Conservation (phyloP, 1,140 invertebrate species). For the Vanessa atalanta region DNA sequence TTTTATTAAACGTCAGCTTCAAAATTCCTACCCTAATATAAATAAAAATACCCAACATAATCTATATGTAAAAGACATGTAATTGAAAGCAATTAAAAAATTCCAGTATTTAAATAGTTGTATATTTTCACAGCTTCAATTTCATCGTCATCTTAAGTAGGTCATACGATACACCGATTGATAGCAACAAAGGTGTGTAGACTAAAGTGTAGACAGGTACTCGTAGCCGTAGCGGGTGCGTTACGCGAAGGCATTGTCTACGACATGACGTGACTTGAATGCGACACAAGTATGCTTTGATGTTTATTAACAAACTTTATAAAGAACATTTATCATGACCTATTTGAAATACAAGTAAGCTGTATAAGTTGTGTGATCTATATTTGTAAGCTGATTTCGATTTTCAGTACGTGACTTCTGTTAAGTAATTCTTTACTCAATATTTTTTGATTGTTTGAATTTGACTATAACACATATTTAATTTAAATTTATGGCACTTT, state of each 20-base stretch:
- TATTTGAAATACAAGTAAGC: not conserved
- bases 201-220: not conserved
- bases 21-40: not conserved
- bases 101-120: no score
- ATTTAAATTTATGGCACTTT: no score
- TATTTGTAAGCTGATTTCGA: no score
- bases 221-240: constrained; percentile 22
- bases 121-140: no score
- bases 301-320: not conserved
- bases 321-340: not conserved
- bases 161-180: not conserved
- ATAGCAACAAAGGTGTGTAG: not conserved
- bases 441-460: no score
- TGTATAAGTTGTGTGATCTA: no score
- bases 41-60: not conserved
- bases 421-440: no score
- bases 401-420: no score
- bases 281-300: not conserved
- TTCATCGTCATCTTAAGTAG: no score
- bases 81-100: no score
- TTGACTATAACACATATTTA: no score
- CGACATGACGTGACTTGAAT: constrained; percentile 15
- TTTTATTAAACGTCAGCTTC: no score
- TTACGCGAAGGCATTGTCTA: constrained; percentile 23
- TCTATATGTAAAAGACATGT: not conserved